phyloP scores from a whole-genome alignment of 2,113 vertebrate species.

The Odontesthes bonariensis region DNA sequence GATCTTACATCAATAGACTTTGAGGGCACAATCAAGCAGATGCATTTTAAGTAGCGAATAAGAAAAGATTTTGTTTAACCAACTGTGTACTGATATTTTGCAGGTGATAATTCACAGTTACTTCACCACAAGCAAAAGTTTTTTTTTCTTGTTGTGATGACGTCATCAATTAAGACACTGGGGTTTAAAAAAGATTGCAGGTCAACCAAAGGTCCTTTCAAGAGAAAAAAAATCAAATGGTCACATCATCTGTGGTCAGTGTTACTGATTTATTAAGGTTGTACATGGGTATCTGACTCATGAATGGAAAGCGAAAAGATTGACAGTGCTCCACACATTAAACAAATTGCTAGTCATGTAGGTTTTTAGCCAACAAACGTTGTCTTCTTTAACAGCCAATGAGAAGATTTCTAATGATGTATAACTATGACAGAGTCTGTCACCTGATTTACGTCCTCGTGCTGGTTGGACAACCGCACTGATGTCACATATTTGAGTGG shows the following conservation, averaged over 20 bases:
- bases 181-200: background rate
- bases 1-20: conserved; percentile 45
- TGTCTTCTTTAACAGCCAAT: conserved; percentile 20
- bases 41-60: conserved; percentile 45
- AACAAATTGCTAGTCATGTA: conserved; percentile 19
- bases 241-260: background rate
- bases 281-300: too few relatives aligned
- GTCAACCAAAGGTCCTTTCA: background rate
- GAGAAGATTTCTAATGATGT: conserved; percentile 14
- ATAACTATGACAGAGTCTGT: conserved; percentile 2
- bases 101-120: conserved; percentile 22
- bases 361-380: conserved; percentile 2
- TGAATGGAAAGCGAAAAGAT: too few relatives aligned
- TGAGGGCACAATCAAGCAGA: conserved; percentile 46
- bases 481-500: background rate
- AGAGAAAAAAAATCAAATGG: background rate
- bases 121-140: background rate
- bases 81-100: conserved; percentile 33
- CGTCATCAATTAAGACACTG: background rate
- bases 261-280: conserved; percentile 8
- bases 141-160: background rate
- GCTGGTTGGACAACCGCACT: background rate
- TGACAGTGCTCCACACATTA: too few relatives aligned
- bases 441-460: background rate
- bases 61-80: conserved; percentile 35